Base-by-base conservation (phyloP, 2,113 vertebrate genomes). In the Tenebrosternarchus preto region DNA sequence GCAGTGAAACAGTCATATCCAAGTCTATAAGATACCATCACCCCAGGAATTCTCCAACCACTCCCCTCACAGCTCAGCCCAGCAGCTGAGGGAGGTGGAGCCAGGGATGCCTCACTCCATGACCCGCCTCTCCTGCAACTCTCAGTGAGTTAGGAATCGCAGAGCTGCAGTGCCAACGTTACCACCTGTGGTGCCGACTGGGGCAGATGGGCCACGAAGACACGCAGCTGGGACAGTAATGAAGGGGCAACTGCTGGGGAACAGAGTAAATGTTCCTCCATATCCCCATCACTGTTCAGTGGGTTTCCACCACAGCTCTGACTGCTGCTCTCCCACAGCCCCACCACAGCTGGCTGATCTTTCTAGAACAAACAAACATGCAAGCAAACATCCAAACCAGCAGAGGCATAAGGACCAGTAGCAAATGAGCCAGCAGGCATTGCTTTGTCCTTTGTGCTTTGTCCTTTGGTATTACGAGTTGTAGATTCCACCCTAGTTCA, bases 191-290 rank as follows among this genome's bases (percentile, higher is more conserved):
- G 83, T 77, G 81, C 72, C 85, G 88, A 90, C 85, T 80, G 87
- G 73, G 90, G 84, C 92, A 92, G 92, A 92, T 92, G 92, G 85
- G 87, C 89, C 91, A 88, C n/a, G n/a, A n/a, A n/a, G n/a, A n/a
- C n/a, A n/a, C n/a, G n/a, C n/a, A n/a, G n/a, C n/a, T n/a, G n/a
- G 89, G 83, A 80, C 83, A 86, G 88, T 91, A 92, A 93, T 88
- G 87, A 86, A 91, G 88, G 73, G 87, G 85, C 92, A 91, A 88
- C 91, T 92, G 91, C n/a, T n/a, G n/a, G n/a, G n/a, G n/a, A n/a
- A n/a, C n/a, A n/a, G n/a, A n/a, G n/a, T n/a, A n/a, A n/a, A n/a
- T n/a, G n/a, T n/a, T n/a, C n/a, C n/a, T n/a, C n/a, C n/a, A n/a
- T n/a, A n/a, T n/a, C n/a, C n/a, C n/a, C n/a, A n/a, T n/a, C n/a